A percentile compares a stretch with the other conserved stretches of the same genome.
Conservation (phyloP, 2,888 invertebrate genomes). For the Eristalis pertinax region DNA sequence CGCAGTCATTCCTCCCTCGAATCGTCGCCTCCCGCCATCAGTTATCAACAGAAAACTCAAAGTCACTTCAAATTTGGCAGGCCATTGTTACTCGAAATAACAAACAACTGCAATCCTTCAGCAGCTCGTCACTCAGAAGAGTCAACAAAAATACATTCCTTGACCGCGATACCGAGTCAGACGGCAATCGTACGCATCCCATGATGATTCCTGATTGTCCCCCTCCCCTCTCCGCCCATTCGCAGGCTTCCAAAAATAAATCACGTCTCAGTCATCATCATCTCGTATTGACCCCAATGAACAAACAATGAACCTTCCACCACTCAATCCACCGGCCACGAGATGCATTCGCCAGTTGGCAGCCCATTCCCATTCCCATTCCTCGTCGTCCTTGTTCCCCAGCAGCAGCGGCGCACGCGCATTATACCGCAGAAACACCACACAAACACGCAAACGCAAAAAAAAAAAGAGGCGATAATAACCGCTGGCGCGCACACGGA, state of each 20-base stretch:
- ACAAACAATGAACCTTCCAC: constrained; percentile 47
- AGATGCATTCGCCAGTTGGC: constrained; percentile 51
- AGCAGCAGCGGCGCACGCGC: neutral
- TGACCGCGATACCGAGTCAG: constrained; percentile 27
- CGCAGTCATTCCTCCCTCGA: neutral
- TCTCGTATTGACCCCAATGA: constrained; percentile 65
- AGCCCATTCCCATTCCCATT: constrained; percentile 12
- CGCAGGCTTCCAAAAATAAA: constrained; percentile 51
- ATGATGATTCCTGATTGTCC: constrained; percentile 37
- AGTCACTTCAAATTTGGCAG: constrained; percentile 6
- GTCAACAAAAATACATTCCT: constrained; percentile 31
- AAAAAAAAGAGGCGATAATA: constrained; percentile 22
- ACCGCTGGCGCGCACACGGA: constrained; percentile 12
- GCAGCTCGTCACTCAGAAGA: neutral
- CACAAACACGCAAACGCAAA: neutral
- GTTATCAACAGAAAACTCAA: neutral
- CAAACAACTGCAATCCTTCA: constrained; percentile 22
- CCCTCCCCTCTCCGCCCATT: no score
- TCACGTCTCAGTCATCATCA: constrained; percentile 63
- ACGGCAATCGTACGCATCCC: constrained; percentile 11
- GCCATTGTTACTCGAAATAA: neutral
- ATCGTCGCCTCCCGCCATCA: neutral
- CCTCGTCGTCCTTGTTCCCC: constrained; percentile 50
- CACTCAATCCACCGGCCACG: neutral
- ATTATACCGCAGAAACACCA: constrained; percentile 30